A percentile compares a stretch with the other conserved stretches of the same genome.
These are phyloP conservation scores for Drosophila erecta DNA, from an alignment of 1,140 invertebrate species.

Conservation along the genomic window DNA sequence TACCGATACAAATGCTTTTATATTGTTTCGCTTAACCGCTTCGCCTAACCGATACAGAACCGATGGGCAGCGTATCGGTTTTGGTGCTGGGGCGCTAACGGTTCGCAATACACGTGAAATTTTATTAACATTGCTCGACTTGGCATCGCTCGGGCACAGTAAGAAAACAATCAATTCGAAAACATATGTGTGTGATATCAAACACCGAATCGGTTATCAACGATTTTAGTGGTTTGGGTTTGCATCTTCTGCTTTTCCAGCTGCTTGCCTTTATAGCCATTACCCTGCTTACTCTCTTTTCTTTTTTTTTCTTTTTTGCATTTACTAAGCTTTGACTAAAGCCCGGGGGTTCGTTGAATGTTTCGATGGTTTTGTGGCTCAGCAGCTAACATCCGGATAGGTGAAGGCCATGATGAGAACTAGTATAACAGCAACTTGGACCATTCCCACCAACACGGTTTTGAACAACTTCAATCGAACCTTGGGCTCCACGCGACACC, in stretches of 20 bases:
- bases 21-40: conserved; percentile 11
- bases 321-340: neutral
- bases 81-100: conserved; percentile 2
- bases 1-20: conserved; percentile 20
- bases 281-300: neutral
- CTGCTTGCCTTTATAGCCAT: neutral
- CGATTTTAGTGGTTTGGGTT: neutral
- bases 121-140: conserved; percentile 53
- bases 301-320: too few species aligned
- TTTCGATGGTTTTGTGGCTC: neutral
- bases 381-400: conserved; percentile 72
- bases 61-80: neutral
- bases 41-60: conserved; percentile 6
- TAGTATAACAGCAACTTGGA: conserved; percentile 66
- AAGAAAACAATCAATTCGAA: conserved; percentile 10
- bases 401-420: conserved; percentile 75
- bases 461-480: conserved; percentile 57
- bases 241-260: neutral
- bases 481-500: conserved; percentile 28
- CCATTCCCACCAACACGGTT: conserved; percentile 61
- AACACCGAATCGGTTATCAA: conserved; percentile 9
- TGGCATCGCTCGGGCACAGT: neutral
- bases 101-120: conserved; percentile 54
- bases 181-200: conserved; percentile 11
- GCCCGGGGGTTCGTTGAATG: neutral